Evolutionary conservation across 1,140 invertebrate genomes (phyloP).

Genomic region (Bombus confusus): DNA sequence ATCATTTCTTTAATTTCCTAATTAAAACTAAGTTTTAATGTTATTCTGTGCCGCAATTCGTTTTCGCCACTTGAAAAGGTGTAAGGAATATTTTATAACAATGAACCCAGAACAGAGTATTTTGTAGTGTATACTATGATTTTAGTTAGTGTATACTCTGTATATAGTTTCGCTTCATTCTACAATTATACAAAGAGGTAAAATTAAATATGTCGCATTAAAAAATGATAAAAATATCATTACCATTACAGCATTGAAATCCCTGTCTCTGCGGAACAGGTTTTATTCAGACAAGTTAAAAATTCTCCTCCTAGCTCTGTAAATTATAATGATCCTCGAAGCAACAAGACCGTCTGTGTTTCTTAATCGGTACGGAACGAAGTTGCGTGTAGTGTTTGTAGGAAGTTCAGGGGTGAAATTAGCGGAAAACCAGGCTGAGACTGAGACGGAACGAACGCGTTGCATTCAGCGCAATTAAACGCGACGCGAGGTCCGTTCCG

Average conservation of each 20-base stretch:
- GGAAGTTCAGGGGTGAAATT: conserved; percentile 23
- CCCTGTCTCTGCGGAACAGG: neutral
- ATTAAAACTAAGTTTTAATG: too few species aligned
- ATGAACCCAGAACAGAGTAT: too few species aligned
- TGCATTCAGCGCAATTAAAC: conserved; percentile 14
- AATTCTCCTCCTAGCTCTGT: neutral
- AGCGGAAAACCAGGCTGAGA: neutral
- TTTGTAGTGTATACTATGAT: too few species aligned
- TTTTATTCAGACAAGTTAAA: neutral
- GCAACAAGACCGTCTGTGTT: neutral
- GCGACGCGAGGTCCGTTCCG: neutral
- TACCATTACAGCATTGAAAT: neutral
- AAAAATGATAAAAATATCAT: neutral
- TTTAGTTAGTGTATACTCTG: too few species aligned
- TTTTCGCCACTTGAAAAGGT: too few species aligned
- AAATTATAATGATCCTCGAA: neutral
- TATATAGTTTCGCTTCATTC: neutral
- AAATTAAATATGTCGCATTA: neutral
- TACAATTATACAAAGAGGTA: neutral
- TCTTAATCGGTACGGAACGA: neutral
- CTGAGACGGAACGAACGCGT: neutral
- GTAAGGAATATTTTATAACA: too few species aligned
- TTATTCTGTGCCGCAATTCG: too few species aligned
- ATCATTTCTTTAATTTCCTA: too few species aligned
- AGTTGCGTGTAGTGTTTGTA: neutral